Evolutionary conservation across 2,797 vertebrate species (phyloP).

Genomic region (Chloroceryle amazona): DNA sequence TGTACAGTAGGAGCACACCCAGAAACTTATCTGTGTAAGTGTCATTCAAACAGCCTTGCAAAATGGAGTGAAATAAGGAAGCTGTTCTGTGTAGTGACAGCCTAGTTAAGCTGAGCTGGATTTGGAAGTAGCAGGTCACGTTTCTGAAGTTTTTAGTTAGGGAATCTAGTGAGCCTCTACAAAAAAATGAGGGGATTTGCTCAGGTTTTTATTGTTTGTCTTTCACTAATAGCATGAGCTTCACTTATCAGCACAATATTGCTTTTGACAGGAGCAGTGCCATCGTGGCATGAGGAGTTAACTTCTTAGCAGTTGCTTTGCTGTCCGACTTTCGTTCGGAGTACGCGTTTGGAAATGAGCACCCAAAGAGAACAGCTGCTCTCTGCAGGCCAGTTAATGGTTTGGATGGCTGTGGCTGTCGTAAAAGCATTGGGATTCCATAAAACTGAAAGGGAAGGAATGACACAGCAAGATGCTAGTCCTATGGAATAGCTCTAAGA

Average conservation of each 20-base stretch:
- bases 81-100: background rate
- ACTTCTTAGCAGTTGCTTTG: background rate
- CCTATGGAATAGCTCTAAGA: background rate
- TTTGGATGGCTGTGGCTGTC: background rate
- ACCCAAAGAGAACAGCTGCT: background rate
- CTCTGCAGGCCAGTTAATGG: constrained; percentile 15
- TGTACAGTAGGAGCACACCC: constrained; percentile 15
- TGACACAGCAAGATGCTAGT: constrained; percentile 70
- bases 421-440: background rate
- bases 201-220: background rate
- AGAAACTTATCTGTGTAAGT: constrained; percentile 11
- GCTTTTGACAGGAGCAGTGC: background rate
- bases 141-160: background rate
- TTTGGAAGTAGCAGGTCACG: background rate
- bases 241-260: background rate
- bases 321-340: background rate
- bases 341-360: background rate
- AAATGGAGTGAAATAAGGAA: constrained; percentile 17
- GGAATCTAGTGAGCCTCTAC: background rate
- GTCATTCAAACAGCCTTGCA: constrained; percentile 31
- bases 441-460: constrained; percentile 20
- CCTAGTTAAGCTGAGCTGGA: background rate
- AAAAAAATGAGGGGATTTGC: background rate
- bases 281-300: background rate
- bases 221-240: background rate